Evolutionary conservation across 2,113 vertebrate species (phyloP), one percentile per base, ranked within the genome.

Genomic region (Mus spicilegus): DNA sequence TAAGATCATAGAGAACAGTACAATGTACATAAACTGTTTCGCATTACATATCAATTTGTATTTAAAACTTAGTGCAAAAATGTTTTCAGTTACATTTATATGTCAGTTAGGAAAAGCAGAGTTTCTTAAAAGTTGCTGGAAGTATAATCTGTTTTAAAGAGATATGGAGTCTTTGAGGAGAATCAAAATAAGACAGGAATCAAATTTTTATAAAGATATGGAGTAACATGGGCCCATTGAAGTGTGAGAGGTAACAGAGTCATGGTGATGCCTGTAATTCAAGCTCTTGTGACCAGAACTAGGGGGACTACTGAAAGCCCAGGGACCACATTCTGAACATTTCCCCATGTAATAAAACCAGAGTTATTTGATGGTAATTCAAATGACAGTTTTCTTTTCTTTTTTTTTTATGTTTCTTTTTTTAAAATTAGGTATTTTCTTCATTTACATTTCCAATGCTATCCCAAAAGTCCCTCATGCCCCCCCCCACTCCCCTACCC

Each of bases 81-180:
- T 88, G 2, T 3, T 88, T 93, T 72, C 56, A 42, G 61, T 42
- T 61, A 39, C 39, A 61, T 61, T 39, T 39, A 61, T 81, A n/a
- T 9, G 22, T 28, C 56, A 58, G 1, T 58, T n/a, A 39, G 87
- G 28, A 22, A 70, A 70, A 6, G 4, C 42, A 91, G 3, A 72
- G 94, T 54, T 78, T 96, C 17, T 72, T 88, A 16, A 90, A 89
- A 89, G 46, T 39, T 51, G 3, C 16, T 76, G 39, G 39, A 97
- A 89, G 0, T 36, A 73, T 84, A 20, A 7, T 30, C 33, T 54
- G 14, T 70, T 87, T 70, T 54, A n/a, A 19, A 88, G 24, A 82
- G 26, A 67, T 0, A 8, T 33, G 33, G 9, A 46, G 22, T 58
- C 22, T 73, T 65, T 84, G 81, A 61, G 2, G 42, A 13, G 6